Evolutionary conservation across 2,797 vertebrate genomes (phyloP), one percentile per base, ranked within the genome.

Genomic region (Sylvilagus floridanus): DNA sequence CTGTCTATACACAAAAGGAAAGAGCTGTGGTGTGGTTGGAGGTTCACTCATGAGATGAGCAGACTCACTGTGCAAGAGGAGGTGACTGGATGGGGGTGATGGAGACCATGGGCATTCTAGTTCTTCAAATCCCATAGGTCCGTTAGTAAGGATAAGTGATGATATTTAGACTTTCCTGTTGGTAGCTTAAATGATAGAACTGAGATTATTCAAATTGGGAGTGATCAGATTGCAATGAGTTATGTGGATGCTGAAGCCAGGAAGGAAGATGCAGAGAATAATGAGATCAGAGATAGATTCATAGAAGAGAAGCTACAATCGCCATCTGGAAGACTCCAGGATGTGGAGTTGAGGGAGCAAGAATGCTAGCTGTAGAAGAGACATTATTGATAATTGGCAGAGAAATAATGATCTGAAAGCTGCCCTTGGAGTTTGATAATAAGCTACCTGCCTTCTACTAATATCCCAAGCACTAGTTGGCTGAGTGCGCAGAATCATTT

Each of bases 361-460:
- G 16, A 32, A 4, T 50, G 7, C 28, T 91, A n/a, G 47, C 47
- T 82, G 30, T 82, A 69, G 65, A 88, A 68, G 24, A 72, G 28
- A 66, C 72, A 22, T 5, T 68, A 19, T n/a, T 85, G 60, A 57
- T 83, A 35, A 21, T 68, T 86, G 42, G 19, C 32, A 54, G 24
- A 88, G 65, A 77, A 86, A 75, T 79, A 32, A 66, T 88, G 28
- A 37, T 78, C 28, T 79, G 52, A 35, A 86, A 86, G n/a, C 65
- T 91, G n/a, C 62, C 37, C 66, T 63, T 35, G 28, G 13, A 86
- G 37, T 69, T 90, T 50, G 63, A 17, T 63, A 68, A 32, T n/a
- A 35, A 75, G 24, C 14, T 60, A 6, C 73, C 30, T n/a, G 0
- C 30, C 65, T 91, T 47, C 62, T 12, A 69, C 30, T 7, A 22